These are phyloP conservation scores for Bugulina stolonifera DNA, from an alignment of 2,888 invertebrate species.

Conservation along the genomic window DNA sequence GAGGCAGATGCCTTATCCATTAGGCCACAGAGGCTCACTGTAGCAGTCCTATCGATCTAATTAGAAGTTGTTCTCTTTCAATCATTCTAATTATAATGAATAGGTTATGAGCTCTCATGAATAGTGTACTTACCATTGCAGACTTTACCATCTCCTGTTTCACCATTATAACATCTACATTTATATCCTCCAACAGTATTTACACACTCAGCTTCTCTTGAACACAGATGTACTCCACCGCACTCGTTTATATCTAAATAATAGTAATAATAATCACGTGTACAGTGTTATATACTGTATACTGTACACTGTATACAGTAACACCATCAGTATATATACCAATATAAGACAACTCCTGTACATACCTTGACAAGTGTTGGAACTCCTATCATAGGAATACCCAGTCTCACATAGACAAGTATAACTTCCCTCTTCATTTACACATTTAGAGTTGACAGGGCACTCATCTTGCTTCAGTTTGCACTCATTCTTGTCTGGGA, in stretches of 20 bases:
- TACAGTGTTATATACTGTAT: no score
- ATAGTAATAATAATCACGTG: no score
- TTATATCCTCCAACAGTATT: slow-evolving; percentile 2
- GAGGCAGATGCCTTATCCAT: no score
- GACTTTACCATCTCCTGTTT: slow-evolving; percentile 21
- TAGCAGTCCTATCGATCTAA: no score
- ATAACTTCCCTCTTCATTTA: slow-evolving; percentile 9
- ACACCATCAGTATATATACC: no score
- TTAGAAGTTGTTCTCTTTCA: no score
- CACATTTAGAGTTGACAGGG: not conserved
- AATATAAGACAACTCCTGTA: not conserved
- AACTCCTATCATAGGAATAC: slow-evolving; percentile 1
- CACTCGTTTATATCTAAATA: slow-evolving; percentile 15
- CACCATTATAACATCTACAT: not conserved
- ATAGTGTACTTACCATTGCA: not conserved
- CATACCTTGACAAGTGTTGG: not conserved
- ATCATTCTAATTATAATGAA: no score
- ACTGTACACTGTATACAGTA: no score
- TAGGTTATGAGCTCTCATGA: no score
- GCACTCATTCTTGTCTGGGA: slow-evolving; percentile 8
- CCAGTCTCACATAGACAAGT: slow-evolving; percentile 5
- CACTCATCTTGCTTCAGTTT: not conserved
- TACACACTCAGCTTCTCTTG: slow-evolving; percentile 13
- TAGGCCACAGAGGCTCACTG: no score
- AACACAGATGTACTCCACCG: not conserved